phyloP scores from a whole-genome alignment of 1,140 invertebrate species.

The Phymastichus coffea region DNA sequence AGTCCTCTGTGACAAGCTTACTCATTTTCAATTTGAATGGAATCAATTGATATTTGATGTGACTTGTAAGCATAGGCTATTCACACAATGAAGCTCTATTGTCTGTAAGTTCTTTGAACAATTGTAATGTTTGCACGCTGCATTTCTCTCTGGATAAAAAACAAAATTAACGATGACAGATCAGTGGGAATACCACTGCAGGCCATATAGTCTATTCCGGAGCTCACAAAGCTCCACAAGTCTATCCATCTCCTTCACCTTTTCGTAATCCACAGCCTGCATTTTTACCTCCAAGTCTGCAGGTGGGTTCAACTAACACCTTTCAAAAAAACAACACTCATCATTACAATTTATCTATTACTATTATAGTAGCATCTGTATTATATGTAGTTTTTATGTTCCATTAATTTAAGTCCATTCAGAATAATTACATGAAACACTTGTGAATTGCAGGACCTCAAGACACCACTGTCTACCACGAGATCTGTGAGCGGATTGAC shows the following conservation, averaged over 20 bases:
- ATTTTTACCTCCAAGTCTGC: constrained; percentile 54
- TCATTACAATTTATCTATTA: background rate
- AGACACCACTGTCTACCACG: constrained; percentile 57
- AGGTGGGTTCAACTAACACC: constrained; percentile 43
- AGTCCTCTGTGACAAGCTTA: too few relatives aligned
- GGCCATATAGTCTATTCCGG: constrained; percentile 52
- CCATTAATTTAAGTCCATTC: too few relatives aligned
- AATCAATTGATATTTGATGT: too few relatives aligned
- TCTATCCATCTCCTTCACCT: constrained; percentile 54
- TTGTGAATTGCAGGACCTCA: constrained; percentile 47
- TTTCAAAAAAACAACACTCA: background rate
- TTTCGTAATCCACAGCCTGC: constrained; percentile 57
- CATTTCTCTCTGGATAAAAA: constrained; percentile 47
- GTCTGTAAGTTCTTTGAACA: too few relatives aligned
- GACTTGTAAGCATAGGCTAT: too few relatives aligned
- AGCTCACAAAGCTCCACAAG: constrained; percentile 55
- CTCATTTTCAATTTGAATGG: too few relatives aligned
- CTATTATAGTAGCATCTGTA: too few relatives aligned
- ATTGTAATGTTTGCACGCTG: constrained; percentile 46
- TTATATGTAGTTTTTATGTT: too few relatives aligned
- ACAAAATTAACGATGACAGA: constrained; percentile 43
- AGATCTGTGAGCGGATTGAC: constrained; percentile 49
- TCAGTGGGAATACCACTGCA: constrained; percentile 45
- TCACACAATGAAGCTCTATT: too few relatives aligned
- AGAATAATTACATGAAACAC: too few relatives aligned